phyloP scores from a whole-genome alignment of 2,113 vertebrate genomes.

The Tachysurus fulvidraco region DNA sequence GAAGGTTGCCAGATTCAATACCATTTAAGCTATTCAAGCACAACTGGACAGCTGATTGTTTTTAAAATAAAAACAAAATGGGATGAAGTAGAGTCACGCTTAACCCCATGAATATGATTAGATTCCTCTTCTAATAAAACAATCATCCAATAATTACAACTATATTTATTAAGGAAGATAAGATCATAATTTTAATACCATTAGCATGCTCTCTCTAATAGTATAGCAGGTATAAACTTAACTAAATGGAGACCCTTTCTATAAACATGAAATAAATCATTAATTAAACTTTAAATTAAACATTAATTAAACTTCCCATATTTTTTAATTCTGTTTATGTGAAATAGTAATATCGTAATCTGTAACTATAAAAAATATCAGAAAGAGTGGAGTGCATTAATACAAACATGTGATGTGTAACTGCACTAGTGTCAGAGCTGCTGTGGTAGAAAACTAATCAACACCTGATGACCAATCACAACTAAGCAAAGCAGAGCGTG shows the following conservation, averaged over 20 bases:
- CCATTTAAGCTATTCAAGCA: neutral
- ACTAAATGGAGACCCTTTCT: neutral
- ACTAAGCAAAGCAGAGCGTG: rapidly evolving
- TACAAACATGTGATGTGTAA: neutral
- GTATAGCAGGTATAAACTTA: neutral
- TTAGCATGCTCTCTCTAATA: neutral
- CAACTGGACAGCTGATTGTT: neutral
- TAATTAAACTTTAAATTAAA: too few species aligned
- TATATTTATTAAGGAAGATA: neutral
- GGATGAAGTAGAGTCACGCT: neutral
- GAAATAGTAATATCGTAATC: too few species aligned
- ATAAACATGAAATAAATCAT: neutral
- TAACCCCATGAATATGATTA: neutral
- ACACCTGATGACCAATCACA: neutral
- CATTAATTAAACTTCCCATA: neutral
- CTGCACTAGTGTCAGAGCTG: neutral
- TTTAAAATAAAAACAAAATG: neutral
- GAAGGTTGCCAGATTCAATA: conserved; percentile 41
- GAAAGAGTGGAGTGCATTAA: neutral
- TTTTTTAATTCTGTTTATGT: neutral
- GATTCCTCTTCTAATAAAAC: neutral
- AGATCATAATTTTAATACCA: neutral
- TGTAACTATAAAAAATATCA: neutral
- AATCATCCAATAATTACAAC: neutral
- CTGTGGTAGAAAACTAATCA: neutral